Percentiles rank a stretch among this genome's conserved stretches.
phyloP scores from a whole-genome alignment of 2,888 invertebrate species.

The Lagria hirta region DNA sequence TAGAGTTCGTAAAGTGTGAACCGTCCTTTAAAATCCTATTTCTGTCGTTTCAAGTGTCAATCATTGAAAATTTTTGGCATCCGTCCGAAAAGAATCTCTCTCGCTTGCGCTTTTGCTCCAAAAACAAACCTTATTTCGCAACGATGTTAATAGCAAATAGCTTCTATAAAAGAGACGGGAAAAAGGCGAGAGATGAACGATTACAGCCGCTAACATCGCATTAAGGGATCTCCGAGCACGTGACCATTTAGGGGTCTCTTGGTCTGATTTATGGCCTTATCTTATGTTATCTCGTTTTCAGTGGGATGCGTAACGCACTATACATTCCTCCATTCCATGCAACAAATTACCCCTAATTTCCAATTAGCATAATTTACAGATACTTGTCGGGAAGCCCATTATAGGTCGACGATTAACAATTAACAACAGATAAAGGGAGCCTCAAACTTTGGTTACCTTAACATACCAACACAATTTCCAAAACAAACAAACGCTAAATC shows the following conservation, averaged over 20 bases:
- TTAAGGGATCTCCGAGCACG: slow-evolving; percentile 29
- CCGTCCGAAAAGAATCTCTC: slow-evolving; percentile 16
- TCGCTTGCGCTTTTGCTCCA: too few relatives aligned
- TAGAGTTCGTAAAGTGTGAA: too few relatives aligned
- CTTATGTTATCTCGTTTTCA: slow-evolving; percentile 31
- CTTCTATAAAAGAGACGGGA: slow-evolving; percentile 25
- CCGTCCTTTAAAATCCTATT: too few relatives aligned
- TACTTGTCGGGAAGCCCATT: slow-evolving; percentile 19
- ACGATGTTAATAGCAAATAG: slow-evolving; percentile 25
- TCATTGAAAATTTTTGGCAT: slow-evolving; percentile 20
- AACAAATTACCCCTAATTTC: neutral
- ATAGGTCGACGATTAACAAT: slow-evolving; percentile 22
- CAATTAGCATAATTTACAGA: slow-evolving; percentile 18
- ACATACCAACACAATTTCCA: slow-evolving; percentile 13
- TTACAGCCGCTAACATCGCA: slow-evolving; percentile 29
- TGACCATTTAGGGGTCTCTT: slow-evolving; percentile 29
- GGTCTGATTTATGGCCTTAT: slow-evolving; percentile 31
- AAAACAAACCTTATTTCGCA: slow-evolving; percentile 25
- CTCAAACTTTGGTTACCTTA: slow-evolving; percentile 1
- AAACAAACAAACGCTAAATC: slow-evolving; percentile 21
- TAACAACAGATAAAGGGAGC: slow-evolving; percentile 18
- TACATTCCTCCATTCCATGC: neutral
- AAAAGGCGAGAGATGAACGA: slow-evolving; percentile 30
- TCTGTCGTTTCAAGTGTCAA: slow-evolving; percentile 16
- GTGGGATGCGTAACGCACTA: slow-evolving; percentile 17